Percentiles rank a stretch among this genome's conserved stretches.
Evolutionary conservation across 1,140 invertebrate genomes (phyloP).

Genomic region (Luehdorfia chinensis): DNA sequence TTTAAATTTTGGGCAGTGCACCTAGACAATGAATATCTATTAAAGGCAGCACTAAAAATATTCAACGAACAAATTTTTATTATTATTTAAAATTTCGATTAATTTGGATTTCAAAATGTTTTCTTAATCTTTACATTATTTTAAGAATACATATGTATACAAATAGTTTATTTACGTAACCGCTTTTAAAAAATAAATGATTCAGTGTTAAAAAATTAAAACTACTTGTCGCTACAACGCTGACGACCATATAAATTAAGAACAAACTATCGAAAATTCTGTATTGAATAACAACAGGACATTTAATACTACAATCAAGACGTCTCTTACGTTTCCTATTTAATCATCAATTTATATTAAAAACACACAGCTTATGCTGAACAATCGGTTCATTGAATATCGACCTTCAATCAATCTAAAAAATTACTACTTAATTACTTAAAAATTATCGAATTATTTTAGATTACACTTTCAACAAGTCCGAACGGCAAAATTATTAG

Average conservation of each 20-base stretch:
- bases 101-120: too few relatives aligned
- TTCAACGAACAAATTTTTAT: too few relatives aligned
- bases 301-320: conserved; percentile 9
- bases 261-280: conserved; percentile 3
- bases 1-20: too few relatives aligned
- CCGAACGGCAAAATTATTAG: background rate
- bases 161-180: too few relatives aligned
- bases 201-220: conserved; percentile 6
- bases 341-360: conserved; percentile 3
- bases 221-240: background rate
- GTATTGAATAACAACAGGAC: conserved; percentile 7
- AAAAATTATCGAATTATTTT: too few relatives aligned
- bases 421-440: too few relatives aligned
- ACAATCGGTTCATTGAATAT: conserved; percentile 1
- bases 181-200: conserved; percentile 4
- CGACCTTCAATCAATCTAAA: too few relatives aligned
- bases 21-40: too few relatives aligned
- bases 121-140: too few relatives aligned
- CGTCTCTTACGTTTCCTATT: conserved; percentile 5
- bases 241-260: background rate
- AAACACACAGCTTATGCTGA: background rate
- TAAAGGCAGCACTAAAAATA: too few relatives aligned
- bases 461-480: background rate
- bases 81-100: too few relatives aligned
- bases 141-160: too few relatives aligned